Evolutionary conservation across 2,888 invertebrate genomes (phyloP), one percentile per base, ranked within the genome.

Genomic region (Drosophila limbata): DNA sequence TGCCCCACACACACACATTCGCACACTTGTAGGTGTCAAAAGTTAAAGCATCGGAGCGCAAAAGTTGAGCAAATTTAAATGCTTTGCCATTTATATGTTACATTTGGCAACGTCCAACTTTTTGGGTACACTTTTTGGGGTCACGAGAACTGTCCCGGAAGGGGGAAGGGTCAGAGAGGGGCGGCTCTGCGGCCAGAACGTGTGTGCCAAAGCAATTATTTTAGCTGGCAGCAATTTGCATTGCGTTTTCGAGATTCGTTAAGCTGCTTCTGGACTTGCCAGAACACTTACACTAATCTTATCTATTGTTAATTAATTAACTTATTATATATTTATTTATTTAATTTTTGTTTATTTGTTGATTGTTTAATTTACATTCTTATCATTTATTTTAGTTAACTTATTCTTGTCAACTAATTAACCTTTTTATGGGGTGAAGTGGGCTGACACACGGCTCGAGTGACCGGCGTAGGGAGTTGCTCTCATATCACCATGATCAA

Each of bases 21-120:
- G 8, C 17, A 37, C 25, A 17, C 25, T 57, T 37, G 45, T 89
- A 84, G 84, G 84, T 84, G 84, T 84, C 84, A 89, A 79, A 84
- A 84, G 89, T 84, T 84, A 84, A 86, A 88, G 85, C 84, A 88
- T 82, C 76, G 78, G 66, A 86, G 86, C 86, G 86, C 81, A 88
- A 79, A 85, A 86, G 88, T 88, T 88, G 83, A 21, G 67, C 73
- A 84, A 89, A 89, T 88, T 89, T 89, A 89, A 84, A 84, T 89
- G 89, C 67, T 72, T 69, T 69, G 76, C 56, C 73, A 48, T 59
- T 59, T 57, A 47, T 37, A 5, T 25, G 25, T 25, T 25, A 57
- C 57, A 57, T 28, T 57, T 44, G 64, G 25, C 35, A 53, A 35
- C 45, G 40, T 57, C 45, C 37, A 57, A 57, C 57, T 45, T 47